These are phyloP conservation scores for Lethrus apterus DNA, from an alignment of 1,140 invertebrate species.

Conservation along the genomic window DNA sequence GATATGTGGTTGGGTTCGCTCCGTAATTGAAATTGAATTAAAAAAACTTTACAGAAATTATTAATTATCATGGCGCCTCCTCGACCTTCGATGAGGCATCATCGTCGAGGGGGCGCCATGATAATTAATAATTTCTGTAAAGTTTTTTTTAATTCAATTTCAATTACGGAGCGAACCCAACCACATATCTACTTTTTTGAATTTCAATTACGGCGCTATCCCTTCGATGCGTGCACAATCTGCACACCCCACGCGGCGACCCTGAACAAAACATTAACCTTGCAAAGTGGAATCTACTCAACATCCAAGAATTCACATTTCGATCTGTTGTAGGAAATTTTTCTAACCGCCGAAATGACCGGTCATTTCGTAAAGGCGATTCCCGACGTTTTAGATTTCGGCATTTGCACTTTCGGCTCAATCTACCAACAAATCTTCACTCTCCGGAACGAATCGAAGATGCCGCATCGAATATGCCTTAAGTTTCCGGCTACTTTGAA, in stretches of 20 bases:
- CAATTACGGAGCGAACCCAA: background rate
- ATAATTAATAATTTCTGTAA: too few species aligned
- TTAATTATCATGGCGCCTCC: too few species aligned
- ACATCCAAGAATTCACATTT: background rate
- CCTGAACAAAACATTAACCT: too few species aligned
- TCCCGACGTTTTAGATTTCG: constrained; percentile 28
- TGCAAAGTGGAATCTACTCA: background rate
- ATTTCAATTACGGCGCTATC: too few species aligned
- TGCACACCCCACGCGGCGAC: too few species aligned
- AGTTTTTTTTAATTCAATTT: too few species aligned
- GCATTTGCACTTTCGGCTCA: constrained; percentile 24
- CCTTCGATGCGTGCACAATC: too few species aligned
- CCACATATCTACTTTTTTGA: background rate
- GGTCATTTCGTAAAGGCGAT: constrained; percentile 23
- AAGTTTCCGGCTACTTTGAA: constrained; percentile 24
- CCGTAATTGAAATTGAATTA: too few species aligned
- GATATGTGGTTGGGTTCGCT: too few species aligned
- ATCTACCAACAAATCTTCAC: constrained; percentile 29
- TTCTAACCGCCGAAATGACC: constrained; percentile 22
- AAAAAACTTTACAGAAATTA: too few species aligned
- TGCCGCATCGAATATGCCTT: constrained; percentile 21
- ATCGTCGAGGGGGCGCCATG: too few species aligned
- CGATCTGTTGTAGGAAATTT: constrained; percentile 22
- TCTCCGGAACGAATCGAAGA: constrained; percentile 21
- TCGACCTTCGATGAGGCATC: too few species aligned